phyloP scores from a whole-genome alignment of 2,888 invertebrate species.

The Taenaris catops region DNA sequence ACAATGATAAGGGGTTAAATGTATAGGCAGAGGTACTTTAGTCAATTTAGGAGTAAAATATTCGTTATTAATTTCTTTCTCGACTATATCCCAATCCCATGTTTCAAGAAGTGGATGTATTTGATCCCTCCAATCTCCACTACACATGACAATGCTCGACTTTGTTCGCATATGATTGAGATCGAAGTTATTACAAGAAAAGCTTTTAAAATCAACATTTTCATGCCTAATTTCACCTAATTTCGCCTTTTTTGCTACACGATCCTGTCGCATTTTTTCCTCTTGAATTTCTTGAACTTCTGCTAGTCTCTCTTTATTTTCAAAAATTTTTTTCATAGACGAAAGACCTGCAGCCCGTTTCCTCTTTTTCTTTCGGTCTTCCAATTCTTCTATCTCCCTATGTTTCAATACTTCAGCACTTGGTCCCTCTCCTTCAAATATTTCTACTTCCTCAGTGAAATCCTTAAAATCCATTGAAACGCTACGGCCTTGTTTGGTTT shows the following conservation, averaged over 20 bases:
- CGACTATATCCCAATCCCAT: constrained; percentile 83
- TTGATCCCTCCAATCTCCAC: constrained; percentile 81
- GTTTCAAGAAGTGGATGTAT: constrained; percentile 82
- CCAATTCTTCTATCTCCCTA: constrained; percentile 77
- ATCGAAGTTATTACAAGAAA: constrained; percentile 67
- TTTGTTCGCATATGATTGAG: constrained; percentile 73
- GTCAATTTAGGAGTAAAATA: constrained; percentile 65
- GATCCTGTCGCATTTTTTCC: constrained; percentile 60
- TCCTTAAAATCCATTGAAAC: constrained; percentile 86
- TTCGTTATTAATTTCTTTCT: constrained; percentile 74
- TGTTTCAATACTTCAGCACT: constrained; percentile 82
- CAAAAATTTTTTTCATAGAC: constrained; percentile 85
- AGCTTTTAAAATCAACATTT: constrained; percentile 68
- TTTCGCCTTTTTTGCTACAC: constrained; percentile 61
- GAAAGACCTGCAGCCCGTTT: constrained; percentile 83
- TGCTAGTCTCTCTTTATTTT: constrained; percentile 86
- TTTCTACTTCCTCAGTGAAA: constrained; percentile 76
- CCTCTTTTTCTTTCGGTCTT: constrained; percentile 76
- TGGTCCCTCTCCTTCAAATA: constrained; percentile 86
- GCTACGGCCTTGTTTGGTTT: constrained; percentile 86
- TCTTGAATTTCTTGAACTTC: constrained; percentile 81
- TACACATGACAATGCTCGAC: constrained; percentile 67
- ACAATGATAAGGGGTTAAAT: constrained; percentile 67
- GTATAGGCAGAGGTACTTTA: constrained; percentile 67
- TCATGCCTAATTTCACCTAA: constrained; percentile 61